These are phyloP conservation scores for Xerus rutilus DNA, from an alignment of 2,797 vertebrate genomes.

Conservation along the genomic window DNA sequence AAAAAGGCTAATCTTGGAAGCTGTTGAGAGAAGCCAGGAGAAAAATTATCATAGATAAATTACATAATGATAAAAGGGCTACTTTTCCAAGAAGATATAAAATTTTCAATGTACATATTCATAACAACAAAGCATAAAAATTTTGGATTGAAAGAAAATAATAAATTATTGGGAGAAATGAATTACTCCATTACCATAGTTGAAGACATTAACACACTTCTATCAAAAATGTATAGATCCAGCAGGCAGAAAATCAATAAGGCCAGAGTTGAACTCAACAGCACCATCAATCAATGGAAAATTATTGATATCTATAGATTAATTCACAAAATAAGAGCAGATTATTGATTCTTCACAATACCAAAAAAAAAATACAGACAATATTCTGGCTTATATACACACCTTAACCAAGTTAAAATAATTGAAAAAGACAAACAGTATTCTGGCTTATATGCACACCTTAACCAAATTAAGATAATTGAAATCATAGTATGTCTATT, in stretches of 20 bases:
- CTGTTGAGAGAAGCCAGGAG: background rate
- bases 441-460: background rate
- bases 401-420: background rate
- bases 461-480: background rate
- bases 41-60: background rate
- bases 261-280: background rate
- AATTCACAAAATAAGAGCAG: background rate
- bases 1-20: background rate
- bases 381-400: background rate
- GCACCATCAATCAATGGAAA: background rate
- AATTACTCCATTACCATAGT: background rate
- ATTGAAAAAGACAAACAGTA: background rate
- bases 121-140: background rate
- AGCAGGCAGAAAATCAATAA: background rate
- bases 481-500: background rate
- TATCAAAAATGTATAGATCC: background rate
- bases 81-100: background rate
- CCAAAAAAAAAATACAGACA: background rate
- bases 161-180: background rate
- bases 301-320: background rate
- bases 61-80: background rate
- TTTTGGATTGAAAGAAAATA: background rate
- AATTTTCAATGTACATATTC: background rate
- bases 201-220: background rate
- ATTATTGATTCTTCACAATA: background rate